A percentile compares a stretch with the other conserved stretches of the same genome.
These are phyloP conservation scores for Neosilurus mollespiculum DNA, from an alignment of 2,797 vertebrate species.

Conservation along the genomic window DNA sequence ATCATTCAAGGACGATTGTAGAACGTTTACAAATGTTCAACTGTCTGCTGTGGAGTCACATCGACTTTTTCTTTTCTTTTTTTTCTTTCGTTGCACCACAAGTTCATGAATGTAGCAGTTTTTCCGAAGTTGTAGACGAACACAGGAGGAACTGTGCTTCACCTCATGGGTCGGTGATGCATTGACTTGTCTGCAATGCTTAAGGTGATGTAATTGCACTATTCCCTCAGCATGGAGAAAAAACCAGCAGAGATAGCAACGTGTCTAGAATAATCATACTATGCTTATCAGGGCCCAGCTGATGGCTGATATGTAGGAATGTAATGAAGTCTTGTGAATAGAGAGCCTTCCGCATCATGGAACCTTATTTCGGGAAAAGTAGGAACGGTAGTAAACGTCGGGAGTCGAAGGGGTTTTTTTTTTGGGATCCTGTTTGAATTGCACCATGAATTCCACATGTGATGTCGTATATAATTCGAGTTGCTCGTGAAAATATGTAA, in stretches of 20 bases:
- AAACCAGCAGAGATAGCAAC: background rate
- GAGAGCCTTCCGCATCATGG: no score
- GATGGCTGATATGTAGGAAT: no score
- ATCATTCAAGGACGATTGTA: background rate
- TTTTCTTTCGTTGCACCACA: background rate
- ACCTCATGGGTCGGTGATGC: background rate
- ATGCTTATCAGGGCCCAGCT: background rate
- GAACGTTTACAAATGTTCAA: background rate
- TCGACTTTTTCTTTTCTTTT: no score
- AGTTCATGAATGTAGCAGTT: constrained; percentile 22
- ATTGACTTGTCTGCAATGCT: background rate
- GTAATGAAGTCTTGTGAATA: no score
- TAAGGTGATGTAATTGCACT: background rate
- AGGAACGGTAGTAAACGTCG: no score
- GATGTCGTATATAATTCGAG: no score
- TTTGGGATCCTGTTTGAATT: no score
- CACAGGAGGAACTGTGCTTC: background rate
- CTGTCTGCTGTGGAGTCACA: no score
- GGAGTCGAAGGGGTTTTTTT: no score
- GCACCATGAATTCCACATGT: no score
- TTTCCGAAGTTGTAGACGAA: background rate
- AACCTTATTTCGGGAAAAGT: no score
- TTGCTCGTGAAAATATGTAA: no score
- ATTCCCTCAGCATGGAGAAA: background rate
- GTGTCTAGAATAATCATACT: background rate